Conservation (phyloP, 1,140 invertebrate genomes). For the Drosophila orosa region DNA sequence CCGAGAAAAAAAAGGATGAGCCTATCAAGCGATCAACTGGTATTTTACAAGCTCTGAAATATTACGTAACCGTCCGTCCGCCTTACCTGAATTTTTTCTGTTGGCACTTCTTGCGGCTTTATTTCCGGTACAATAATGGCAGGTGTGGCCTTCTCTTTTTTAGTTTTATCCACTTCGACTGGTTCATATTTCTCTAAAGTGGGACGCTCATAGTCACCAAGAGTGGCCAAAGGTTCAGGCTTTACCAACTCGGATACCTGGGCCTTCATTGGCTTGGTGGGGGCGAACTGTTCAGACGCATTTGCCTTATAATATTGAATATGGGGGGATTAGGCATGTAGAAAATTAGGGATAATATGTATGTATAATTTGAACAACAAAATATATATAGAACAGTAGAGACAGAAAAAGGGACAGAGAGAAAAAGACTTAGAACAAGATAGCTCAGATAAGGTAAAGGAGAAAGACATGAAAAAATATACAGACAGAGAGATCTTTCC, state of each 20-base stretch:
- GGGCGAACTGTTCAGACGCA: constrained; percentile 54
- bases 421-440: constrained; percentile 1
- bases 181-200: constrained; percentile 85
- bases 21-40: background rate
- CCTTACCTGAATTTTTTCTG: constrained; percentile 60
- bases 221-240: constrained; percentile 59
- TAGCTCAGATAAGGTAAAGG: background rate
- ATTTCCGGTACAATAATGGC: constrained; percentile 50
- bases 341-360: background rate
- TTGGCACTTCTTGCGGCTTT: constrained; percentile 38
- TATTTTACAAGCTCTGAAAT: background rate
- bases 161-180: constrained; percentile 58
- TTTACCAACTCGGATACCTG: constrained; percentile 67
- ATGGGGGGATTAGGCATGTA: background rate
- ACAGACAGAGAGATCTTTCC: background rate
- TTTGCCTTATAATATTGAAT: constrained; percentile 55
- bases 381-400: constrained; percentile 10
- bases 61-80: background rate
- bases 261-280: constrained; percentile 52
- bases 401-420: constrained; percentile 8
- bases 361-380: background rate
- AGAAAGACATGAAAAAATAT: background rate
- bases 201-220: constrained; percentile 85
- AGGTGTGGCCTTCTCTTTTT: constrained; percentile 31
- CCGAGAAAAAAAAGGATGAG: too few relatives aligned